A percentile compares a stretch with the other conserved stretches of the same genome.
Conservation (phyloP, 2,797 vertebrate species). For the Gastrophryne carolinensis region DNA sequence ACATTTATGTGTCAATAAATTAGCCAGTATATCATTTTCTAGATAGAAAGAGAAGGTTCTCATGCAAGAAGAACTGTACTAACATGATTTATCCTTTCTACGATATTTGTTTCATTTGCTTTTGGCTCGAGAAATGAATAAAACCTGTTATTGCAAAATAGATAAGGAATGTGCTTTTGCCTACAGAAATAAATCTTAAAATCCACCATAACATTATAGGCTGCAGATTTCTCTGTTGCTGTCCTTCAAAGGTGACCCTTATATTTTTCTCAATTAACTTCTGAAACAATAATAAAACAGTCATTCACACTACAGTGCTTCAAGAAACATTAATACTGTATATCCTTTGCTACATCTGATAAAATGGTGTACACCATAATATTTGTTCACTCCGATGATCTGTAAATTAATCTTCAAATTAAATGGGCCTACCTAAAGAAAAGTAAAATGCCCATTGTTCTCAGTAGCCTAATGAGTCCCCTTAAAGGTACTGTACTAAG, state of each 20-base stretch:
- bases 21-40: slow-evolving; percentile 20
- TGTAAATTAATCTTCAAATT: no score
- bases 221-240: background rate
- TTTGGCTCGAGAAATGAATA: slow-evolving; percentile 3
- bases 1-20: slow-evolving; percentile 30
- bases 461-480: no score
- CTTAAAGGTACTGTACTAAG: no score
- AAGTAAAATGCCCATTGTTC: no score
- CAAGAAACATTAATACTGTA: no score
- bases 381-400: no score
- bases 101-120: slow-evolving; percentile 25
- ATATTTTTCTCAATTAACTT: background rate
- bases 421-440: no score
- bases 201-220: background rate
- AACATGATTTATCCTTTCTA: slow-evolving; percentile 2
- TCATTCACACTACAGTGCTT: no score
- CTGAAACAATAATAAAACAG: no score
- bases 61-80: background rate
- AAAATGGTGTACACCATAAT: no score
- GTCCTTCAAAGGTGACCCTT: background rate
- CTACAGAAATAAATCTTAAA: slow-evolving; percentile 9
- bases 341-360: no score
- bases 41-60: background rate
- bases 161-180: slow-evolving; percentile 25
- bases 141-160: slow-evolving; percentile 16